These are phyloP conservation scores for Coilia nasus DNA, from an alignment of 2,797 vertebrate genomes.

Conservation along the genomic window DNA sequence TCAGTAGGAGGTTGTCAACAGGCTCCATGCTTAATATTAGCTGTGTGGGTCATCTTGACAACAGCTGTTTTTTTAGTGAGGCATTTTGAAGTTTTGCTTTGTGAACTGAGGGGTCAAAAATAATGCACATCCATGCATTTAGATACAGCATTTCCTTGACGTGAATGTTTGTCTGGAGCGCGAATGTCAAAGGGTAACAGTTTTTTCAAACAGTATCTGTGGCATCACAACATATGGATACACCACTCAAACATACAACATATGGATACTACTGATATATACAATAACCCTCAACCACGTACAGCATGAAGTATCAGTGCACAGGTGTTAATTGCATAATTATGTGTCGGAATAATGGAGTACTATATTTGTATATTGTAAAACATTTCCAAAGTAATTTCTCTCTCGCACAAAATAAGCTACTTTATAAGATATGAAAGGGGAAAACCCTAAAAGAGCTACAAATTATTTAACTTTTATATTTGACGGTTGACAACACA, in stretches of 20 bases:
- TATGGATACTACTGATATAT: background rate
- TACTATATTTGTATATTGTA: background rate
- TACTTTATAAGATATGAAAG: no score
- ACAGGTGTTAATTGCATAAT: background rate
- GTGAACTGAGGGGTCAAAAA: background rate
- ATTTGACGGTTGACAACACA: no score
- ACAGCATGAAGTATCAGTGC: background rate
- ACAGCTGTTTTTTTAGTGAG: background rate
- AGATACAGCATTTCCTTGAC: background rate
- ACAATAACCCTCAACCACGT: background rate
- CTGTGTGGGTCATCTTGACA: background rate
- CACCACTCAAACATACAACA: background rate
- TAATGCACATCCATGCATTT: background rate
- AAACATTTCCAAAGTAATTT: no score
- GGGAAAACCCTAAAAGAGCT: no score
- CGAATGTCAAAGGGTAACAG: background rate
- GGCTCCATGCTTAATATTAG: background rate
- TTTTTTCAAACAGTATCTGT: background rate
- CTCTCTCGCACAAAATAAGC: no score
- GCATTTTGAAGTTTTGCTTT: background rate
- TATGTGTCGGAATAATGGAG: background rate
- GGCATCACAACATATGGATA: background rate
- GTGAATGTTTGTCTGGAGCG: background rate
- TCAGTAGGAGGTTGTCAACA: background rate
- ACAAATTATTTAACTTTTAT: no score